A percentile compares a stretch with the other conserved stretches of the same genome.
phyloP scores from a whole-genome alignment of 2,113 vertebrate species.

The Rhadina sibilatrix region DNA sequence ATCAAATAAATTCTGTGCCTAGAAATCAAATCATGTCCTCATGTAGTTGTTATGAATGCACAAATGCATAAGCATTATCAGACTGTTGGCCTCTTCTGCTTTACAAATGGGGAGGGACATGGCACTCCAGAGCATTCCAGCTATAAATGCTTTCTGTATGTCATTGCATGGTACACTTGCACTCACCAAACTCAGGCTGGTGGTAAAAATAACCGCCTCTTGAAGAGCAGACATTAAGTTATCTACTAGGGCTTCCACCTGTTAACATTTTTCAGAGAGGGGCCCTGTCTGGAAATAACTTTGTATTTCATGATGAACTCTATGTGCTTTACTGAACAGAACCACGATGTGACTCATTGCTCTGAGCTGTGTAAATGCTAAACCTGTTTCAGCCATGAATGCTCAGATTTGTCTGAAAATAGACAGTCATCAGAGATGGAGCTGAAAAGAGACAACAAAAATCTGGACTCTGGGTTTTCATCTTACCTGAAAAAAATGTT shows the following conservation, averaged over 20 bases:
- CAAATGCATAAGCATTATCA: neutral
- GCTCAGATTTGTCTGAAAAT: neutral
- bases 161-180: neutral
- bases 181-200: slow-evolving; percentile 8
- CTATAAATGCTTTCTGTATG: slow-evolving; percentile 30
- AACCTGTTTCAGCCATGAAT: neutral
- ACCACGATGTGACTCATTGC: slow-evolving; percentile 22
- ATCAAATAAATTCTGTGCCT: neutral
- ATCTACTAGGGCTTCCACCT: slow-evolving; percentile 56
- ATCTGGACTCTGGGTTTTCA: neutral
- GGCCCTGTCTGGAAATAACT: slow-evolving; percentile 46
- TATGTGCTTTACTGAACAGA: neutral
- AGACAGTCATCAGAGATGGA: neutral
- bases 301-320: slow-evolving; percentile 13
- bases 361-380: slow-evolving; percentile 8
- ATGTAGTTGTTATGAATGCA: neutral
- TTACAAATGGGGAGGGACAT: neutral
- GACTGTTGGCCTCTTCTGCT: neutral
- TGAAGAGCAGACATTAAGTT: slow-evolving; percentile 48
- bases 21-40: neutral
- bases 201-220: slow-evolving; percentile 58
- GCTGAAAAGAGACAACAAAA: neutral
- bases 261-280: slow-evolving; percentile 59
- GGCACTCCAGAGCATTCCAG: neutral
- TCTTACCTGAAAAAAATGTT: neutral